phyloP scores from a whole-genome alignment of 2,113 vertebrate species.

The Illadopsis cleaveri region DNA sequence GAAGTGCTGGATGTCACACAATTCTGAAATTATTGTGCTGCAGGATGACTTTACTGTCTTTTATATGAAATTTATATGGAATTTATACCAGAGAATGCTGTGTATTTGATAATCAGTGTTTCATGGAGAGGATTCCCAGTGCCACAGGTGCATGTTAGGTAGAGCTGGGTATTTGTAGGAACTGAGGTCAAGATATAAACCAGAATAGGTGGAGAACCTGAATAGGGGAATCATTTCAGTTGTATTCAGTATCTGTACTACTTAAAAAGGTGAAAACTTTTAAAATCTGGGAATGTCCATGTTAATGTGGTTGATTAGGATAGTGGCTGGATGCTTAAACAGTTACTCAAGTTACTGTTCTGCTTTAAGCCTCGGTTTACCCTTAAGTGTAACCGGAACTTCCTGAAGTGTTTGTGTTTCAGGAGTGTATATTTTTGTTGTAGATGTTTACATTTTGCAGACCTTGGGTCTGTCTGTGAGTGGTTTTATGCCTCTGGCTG shows the following conservation, averaged over 20 bases:
- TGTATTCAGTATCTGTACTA: background rate
- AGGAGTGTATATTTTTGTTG: slow-evolving; percentile 20
- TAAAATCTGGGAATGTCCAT: background rate
- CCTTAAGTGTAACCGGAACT: slow-evolving; percentile 37
- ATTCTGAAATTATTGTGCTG: background rate
- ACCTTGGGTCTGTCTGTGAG: background rate
- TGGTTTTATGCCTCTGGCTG: slow-evolving; percentile 62
- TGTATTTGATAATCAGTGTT: background rate
- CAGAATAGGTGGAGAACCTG: background rate
- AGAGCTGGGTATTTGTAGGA: background rate
- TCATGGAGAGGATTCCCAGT: background rate
- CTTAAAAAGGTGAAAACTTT: background rate
- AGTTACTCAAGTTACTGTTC: background rate
- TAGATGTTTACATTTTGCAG: slow-evolving; percentile 41
- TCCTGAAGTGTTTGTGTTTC: slow-evolving; percentile 10
- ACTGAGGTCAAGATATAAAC: background rate
- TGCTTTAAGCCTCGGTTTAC: background rate
- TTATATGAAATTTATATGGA: background rate
- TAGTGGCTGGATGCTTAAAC: background rate
- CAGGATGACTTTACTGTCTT: background rate
- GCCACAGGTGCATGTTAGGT: background rate
- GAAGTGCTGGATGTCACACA: background rate
- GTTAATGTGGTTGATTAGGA: background rate
- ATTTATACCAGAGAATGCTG: background rate
- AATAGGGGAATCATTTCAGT: background rate